These are phyloP conservation scores for Syngnathus scovelli DNA, from an alignment of 2,113 vertebrate genomes.

Conservation along the genomic window DNA sequence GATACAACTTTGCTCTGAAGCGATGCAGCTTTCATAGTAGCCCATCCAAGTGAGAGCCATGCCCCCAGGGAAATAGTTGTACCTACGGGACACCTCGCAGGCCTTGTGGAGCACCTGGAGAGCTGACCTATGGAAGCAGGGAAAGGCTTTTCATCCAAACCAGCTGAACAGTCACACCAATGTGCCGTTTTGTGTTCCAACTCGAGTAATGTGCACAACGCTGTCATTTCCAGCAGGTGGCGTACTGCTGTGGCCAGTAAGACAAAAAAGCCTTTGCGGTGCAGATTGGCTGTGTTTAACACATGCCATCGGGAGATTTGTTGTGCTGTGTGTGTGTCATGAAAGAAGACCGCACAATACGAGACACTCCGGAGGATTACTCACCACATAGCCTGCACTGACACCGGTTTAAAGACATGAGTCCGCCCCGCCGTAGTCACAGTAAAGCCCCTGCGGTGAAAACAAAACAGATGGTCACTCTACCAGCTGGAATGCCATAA, in stretches of 20 bases:
- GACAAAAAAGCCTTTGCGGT: slow-evolving; percentile 19
- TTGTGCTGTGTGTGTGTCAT: slow-evolving; percentile 20
- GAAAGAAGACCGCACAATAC: slow-evolving; percentile 9
- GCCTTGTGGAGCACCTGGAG: slow-evolving; percentile 95
- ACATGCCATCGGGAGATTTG: slow-evolving; percentile 22
- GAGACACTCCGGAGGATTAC: slow-evolving; percentile 51
- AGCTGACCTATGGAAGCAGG: slow-evolving; percentile 79
- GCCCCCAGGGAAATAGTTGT: slow-evolving; percentile 93
- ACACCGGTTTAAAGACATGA: slow-evolving; percentile 96
- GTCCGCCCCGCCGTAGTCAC: slow-evolving; percentile 89
- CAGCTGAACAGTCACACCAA: neutral
- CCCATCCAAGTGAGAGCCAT: slow-evolving; percentile 91
- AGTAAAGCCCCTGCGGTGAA: slow-evolving; percentile 83
- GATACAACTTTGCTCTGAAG: slow-evolving; percentile 95
- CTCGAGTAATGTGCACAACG: neutral
- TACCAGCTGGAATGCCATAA: slow-evolving; percentile 10
- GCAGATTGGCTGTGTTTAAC: neutral
- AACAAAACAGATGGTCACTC: slow-evolving; percentile 31
- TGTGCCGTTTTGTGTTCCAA: neutral
- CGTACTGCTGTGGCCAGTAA: slow-evolving; percentile 23
- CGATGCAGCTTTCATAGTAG: slow-evolving; percentile 92
- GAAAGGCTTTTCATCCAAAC: neutral
- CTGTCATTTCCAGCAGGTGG: slow-evolving; percentile 54
- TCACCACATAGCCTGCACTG: slow-evolving; percentile 98
- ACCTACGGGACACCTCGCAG: slow-evolving; percentile 86